These are phyloP conservation scores for Sylvilagus bachmani DNA, from an alignment of 2,113 vertebrate genomes.

Conservation along the genomic window DNA sequence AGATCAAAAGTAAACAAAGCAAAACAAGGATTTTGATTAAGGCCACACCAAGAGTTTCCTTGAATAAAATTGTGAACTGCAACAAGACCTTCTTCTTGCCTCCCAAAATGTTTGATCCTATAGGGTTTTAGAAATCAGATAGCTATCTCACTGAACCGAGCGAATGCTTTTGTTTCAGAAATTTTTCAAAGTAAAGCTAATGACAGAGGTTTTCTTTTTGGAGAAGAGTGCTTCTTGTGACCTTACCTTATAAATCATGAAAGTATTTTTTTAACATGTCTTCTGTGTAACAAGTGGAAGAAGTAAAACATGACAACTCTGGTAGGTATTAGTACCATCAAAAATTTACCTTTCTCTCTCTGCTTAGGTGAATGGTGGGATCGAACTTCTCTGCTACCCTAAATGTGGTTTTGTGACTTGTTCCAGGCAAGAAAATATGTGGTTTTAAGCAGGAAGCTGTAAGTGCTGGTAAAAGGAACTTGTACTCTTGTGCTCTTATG, in stretches of 20 bases:
- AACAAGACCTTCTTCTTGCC: not conserved
- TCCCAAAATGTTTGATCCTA: not conserved
- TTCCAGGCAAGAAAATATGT: not conserved
- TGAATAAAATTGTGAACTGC: not conserved
- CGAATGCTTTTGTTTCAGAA: not conserved
- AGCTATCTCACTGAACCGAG: not conserved
- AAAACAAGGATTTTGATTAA: not conserved
- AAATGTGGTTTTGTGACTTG: not conserved
- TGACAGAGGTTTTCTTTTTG: not conserved
- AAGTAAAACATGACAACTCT: not conserved
- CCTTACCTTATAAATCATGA: not conserved
- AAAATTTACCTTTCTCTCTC: not conserved
- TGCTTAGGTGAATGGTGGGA: not conserved
- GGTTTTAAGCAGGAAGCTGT: not conserved
- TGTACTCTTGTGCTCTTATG: not conserved
- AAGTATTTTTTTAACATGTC: not conserved
- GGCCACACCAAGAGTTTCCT: not conserved
- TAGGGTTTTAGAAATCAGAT: not conserved
- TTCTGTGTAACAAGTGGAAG: not conserved
- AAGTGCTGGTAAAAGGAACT: not conserved
- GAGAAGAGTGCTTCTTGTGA: not conserved
- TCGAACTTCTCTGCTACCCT: not conserved
- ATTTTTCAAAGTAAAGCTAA: not conserved
- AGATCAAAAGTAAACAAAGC: not conserved
- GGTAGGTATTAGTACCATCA: not conserved